These are phyloP conservation scores for Phrynocephalus vlangalii DNA, from an alignment of 2,797 vertebrate species.

Conservation along the genomic window DNA sequence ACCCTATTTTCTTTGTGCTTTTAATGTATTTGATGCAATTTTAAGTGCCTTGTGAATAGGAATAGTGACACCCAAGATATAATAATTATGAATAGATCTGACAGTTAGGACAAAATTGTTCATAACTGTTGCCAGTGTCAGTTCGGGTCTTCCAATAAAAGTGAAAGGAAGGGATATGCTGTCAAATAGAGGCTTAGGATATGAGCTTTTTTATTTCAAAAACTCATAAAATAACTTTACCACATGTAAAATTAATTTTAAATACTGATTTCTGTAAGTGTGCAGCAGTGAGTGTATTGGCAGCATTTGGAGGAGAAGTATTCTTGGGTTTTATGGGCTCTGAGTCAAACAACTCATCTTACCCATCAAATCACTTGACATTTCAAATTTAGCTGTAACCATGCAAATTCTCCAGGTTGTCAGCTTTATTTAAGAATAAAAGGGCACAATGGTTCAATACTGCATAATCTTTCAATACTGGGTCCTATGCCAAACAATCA, in stretches of 20 bases:
- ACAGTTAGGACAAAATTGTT: neutral
- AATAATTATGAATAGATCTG: neutral
- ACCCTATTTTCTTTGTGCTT: neutral
- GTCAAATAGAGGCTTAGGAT: neutral
- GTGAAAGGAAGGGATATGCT: neutral
- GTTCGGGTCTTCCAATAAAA: neutral
- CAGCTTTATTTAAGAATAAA: slow-evolving; percentile 42
- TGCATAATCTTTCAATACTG: too few relatives aligned
- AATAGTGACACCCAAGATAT: neutral
- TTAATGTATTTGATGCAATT: neutral
- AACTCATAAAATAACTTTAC: neutral
- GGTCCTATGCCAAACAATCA: neutral
- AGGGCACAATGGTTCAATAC: slow-evolving; percentile 32
- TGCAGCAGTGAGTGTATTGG: neutral
- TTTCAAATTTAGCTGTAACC: slow-evolving; percentile 41
- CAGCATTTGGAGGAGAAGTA: slow-evolving; percentile 6
- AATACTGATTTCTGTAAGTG: neutral
- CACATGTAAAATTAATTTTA: neutral
- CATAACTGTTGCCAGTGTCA: slow-evolving; percentile 2
- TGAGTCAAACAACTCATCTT: slow-evolving; percentile 26
- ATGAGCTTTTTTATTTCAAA: neutral
- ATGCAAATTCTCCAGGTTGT: slow-evolving; percentile 7
- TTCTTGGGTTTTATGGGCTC: slow-evolving; percentile 1
- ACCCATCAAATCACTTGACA: slow-evolving; percentile 35
- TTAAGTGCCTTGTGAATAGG: neutral